A percentile compares a stretch with the other conserved stretches of the same genome.
These are phyloP conservation scores for Tupaia chinensis DNA, from an alignment of 2,113 vertebrate species.

Conservation along the genomic window DNA sequence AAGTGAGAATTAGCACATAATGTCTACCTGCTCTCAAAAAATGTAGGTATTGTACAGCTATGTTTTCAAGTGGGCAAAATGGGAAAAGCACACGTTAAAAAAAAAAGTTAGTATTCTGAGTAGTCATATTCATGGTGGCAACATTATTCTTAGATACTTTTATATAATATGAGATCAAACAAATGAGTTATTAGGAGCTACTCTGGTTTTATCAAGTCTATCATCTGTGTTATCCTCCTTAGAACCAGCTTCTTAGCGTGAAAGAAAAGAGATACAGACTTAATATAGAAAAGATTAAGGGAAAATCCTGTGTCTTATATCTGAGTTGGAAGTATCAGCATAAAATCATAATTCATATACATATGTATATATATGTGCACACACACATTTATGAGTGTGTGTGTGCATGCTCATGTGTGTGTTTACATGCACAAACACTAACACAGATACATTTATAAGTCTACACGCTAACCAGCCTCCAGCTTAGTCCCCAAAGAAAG, in stretches of 20 bases:
- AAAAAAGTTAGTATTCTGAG: background rate
- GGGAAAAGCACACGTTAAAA: background rate
- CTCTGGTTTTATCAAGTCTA: background rate
- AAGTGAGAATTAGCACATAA: background rate
- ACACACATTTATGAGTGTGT: background rate
- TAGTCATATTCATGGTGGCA: background rate
- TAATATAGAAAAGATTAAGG: background rate
- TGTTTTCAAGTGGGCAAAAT: background rate
- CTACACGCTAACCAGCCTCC: background rate
- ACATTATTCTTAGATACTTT: slow-evolving; percentile 22
- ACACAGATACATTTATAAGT: background rate
- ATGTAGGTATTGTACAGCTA: background rate
- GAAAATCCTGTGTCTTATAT: background rate
- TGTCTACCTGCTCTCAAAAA: background rate
- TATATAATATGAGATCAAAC: background rate
- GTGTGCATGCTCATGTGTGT: background rate
- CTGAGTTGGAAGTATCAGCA: background rate
- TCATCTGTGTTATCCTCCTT: background rate
- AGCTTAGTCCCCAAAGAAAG: background rate
- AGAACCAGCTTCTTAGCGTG: background rate
- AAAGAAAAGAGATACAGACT: background rate
- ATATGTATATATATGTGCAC: background rate
- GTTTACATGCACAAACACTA: background rate
- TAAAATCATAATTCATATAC: background rate
- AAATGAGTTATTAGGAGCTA: background rate